phyloP scores from a whole-genome alignment of 2,113 vertebrate species.

The Coracopsis vasa region DNA sequence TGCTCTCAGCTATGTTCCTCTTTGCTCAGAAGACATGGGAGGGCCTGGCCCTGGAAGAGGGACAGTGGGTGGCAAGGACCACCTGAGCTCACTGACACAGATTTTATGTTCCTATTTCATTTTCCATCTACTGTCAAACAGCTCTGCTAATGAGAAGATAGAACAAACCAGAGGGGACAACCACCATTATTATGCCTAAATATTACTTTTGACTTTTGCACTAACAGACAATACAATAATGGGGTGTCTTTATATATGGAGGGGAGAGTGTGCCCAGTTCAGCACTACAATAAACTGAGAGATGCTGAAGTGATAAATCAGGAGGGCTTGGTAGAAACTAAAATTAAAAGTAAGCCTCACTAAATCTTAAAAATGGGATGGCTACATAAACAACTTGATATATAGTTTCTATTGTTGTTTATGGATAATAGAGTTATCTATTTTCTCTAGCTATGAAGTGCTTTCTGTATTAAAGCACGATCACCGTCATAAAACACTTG shows the following conservation, averaged over 20 bases:
- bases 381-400: slow-evolving; percentile 42
- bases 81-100: background rate
- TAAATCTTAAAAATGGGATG: slow-evolving; percentile 41
- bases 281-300: background rate
- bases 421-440: slow-evolving; percentile 49
- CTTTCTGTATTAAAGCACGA: slow-evolving; percentile 22
- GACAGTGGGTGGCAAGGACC: background rate
- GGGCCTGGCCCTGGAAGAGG: background rate
- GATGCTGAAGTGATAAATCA: background rate
- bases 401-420: slow-evolving; percentile 44
- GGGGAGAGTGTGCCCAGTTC: background rate
- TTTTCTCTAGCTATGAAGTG: slow-evolving; percentile 44
- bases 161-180: background rate
- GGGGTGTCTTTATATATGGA: background rate
- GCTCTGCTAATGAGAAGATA: background rate
- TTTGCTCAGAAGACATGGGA: background rate
- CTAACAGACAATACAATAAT: background rate
- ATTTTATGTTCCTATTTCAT: background rate
- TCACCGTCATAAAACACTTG: slow-evolving; percentile 29
- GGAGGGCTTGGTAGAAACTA: background rate
- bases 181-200: background rate
- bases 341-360: slow-evolving; percentile 45
- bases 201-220: background rate
- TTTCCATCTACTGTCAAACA: background rate
- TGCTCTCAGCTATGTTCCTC: background rate